Conservation (phyloP, 2,113 vertebrate genomes). For the Scomber japonicus region DNA sequence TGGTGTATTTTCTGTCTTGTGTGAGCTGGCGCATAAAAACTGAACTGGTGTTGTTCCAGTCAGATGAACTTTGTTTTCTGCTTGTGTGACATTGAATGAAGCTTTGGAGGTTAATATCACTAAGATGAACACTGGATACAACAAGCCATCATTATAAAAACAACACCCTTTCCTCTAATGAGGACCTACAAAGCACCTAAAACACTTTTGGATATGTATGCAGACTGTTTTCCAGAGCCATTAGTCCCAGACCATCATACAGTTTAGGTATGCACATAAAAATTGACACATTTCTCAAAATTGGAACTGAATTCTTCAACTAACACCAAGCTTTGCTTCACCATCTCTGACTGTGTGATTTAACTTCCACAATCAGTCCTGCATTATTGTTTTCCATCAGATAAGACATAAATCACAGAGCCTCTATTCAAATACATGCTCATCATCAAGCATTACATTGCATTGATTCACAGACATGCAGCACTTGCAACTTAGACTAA, state of each 20-base stretch:
- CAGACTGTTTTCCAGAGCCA: background rate
- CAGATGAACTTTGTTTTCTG: background rate
- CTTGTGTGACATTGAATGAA: constrained; percentile 7
- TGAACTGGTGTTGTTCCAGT: constrained; percentile 10
- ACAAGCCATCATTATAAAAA: background rate
- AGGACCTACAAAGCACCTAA: background rate
- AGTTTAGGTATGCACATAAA: background rate
- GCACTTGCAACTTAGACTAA: background rate
- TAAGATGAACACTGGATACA: background rate
- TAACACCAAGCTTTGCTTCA: background rate
- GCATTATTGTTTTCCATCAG: background rate
- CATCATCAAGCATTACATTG: background rate
- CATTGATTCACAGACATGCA: background rate
- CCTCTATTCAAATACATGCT: background rate
- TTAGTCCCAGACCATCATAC: background rate
- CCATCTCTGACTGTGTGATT: background rate
- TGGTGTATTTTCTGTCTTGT: constrained; percentile 58
- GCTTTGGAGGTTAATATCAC: constrained; percentile 20
- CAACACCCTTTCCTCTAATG: background rate
- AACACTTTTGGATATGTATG: background rate
- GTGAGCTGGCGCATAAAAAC: constrained; percentile 46
- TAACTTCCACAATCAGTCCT: background rate
- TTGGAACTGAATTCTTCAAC: background rate
- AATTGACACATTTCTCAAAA: background rate
- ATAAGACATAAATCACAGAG: background rate